These are phyloP conservation scores for Athetis lepigone DNA, from an alignment of 2,888 invertebrate genomes.

Conservation along the genomic window DNA sequence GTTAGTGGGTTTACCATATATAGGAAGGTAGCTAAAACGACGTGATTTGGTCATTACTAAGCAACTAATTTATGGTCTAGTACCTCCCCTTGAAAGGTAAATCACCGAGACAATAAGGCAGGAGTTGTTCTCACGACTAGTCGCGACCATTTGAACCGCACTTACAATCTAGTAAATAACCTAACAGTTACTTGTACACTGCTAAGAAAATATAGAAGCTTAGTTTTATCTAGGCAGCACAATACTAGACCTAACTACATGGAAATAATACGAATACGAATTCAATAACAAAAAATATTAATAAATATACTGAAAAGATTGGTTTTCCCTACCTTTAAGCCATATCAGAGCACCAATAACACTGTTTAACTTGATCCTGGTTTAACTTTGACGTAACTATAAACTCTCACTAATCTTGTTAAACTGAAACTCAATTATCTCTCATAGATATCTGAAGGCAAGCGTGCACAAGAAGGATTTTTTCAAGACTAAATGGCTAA, in stretches of 20 bases:
- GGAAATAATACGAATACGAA: background rate
- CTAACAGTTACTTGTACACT: conserved; percentile 14
- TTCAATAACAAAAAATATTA: background rate
- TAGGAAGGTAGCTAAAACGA: background rate
- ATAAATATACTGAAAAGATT: background rate
- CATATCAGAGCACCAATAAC: conserved; percentile 38
- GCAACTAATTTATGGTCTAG: background rate
- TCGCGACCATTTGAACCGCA: conserved; percentile 31
- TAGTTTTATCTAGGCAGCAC: background rate
- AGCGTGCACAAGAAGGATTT: conserved; percentile 86
- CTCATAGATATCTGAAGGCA: conserved; percentile 69
- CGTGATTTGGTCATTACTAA: conserved; percentile 20
- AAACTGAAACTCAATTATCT: conserved; percentile 42
- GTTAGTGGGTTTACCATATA: background rate
- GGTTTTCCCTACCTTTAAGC: conserved; percentile 38
- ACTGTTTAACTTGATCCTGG: conserved; percentile 29
- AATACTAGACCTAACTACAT: background rate
- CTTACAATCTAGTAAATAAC: conserved; percentile 32
- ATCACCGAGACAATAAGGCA: conserved; percentile 24
- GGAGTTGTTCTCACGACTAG: conserved; percentile 44
- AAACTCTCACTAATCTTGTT: conserved; percentile 38
- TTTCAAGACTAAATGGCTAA: conserved; percentile 87
- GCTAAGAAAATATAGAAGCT: background rate
- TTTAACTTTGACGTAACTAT: conserved; percentile 18
- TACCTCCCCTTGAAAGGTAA: conserved; percentile 21